These are phyloP conservation scores for Lepidostoma basale DNA, from an alignment of 1,140 invertebrate species.

Conservation along the genomic window DNA sequence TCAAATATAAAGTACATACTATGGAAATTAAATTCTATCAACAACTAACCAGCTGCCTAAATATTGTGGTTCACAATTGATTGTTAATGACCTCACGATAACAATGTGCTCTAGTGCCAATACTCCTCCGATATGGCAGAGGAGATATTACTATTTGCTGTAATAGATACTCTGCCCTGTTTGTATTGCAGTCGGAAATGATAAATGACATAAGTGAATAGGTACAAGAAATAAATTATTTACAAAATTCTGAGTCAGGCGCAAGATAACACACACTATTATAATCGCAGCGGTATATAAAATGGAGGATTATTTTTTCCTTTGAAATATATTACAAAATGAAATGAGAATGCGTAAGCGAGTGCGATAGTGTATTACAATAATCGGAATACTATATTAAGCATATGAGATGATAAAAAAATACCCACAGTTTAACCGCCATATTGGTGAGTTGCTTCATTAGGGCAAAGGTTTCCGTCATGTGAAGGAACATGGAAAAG, in stretches of 20 bases:
- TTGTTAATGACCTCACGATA: not conserved
- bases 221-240: not conserved
- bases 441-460: conserved; percentile 97
- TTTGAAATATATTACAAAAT: no score
- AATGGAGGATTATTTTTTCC: no score
- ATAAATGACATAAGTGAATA: not conserved
- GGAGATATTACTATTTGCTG: no score
- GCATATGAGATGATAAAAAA: not conserved
- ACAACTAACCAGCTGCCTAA: not conserved
- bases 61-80: not conserved
- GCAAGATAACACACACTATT: no score
- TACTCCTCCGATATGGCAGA: no score
- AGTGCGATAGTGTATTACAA: no score
- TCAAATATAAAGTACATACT: no score
- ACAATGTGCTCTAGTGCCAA: not conserved
- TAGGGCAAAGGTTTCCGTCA: conserved; percentile 86
- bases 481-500: conserved; percentile 90
- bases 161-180: not conserved
- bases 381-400: no score
- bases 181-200: not conserved
- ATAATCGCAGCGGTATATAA: no score
- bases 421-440: conserved; percentile 85
- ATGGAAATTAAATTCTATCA: no score
- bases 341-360: no score
- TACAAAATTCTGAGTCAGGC: not conserved